Base-by-base conservation (phyloP, 2,888 invertebrate genomes). In the Rhamnusium bicolor region DNA sequence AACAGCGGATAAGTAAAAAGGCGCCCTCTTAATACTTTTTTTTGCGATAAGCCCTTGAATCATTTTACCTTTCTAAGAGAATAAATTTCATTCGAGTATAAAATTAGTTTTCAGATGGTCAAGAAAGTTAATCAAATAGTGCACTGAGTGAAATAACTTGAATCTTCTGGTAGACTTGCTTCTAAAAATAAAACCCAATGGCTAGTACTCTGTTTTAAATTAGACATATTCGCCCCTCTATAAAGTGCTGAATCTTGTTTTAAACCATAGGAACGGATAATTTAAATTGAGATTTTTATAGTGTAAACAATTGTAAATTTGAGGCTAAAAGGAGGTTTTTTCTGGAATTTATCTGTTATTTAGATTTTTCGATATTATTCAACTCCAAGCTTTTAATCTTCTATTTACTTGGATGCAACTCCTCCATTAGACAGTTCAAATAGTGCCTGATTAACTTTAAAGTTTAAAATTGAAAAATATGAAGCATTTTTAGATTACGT, bases 81-180 rank as follows among this genome's bases (percentile, higher is more conserved):
- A 40, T 40, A 40, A 18, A 5, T 18, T 54, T 12, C 65, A 53
- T 53, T 65, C 53, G n/a, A 53, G 65, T 53, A 54, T 65, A 53
- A 65, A 65, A 65, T 65, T 65, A 54, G 54, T n/a, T 53, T 53
- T 65, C n/a, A 53, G 18, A 51, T 19, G 65, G 65, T 65, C 65
- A 65, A 65, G 65, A 32, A 54, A 65, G 53, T 32, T 65, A 65
- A 65, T 65, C 65, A 53, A 53, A 53, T 21, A 18, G 53, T 18
- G 53, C 65, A 53, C 32, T 1, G 53, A 21, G 49, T 21, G 65
- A 65, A 65, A 65, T 53, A 65, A 65, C 32, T 27, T 10, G 24
- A 53, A 53, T 49, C 27, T 65, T 65, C 65, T 65, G 19, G 32
- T 12, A 29, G 65, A 65, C 53, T 29, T 32, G 27, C 29, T 40